Conservation (phyloP, 2,888 invertebrate species). For the Nemoura dubitans region DNA sequence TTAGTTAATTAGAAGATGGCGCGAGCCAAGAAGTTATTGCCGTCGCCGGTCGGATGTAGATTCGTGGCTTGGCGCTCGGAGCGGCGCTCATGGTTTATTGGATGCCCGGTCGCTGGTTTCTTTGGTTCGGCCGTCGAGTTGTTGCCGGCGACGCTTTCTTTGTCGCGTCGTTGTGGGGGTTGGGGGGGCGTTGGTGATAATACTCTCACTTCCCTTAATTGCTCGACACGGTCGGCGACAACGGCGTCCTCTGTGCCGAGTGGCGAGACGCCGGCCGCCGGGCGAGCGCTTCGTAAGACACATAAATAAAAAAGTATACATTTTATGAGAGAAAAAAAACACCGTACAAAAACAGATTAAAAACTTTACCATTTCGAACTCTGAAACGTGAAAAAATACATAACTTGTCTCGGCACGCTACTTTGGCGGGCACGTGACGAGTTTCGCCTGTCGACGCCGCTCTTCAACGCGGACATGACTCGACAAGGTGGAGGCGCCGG, state of each 20-base stretch:
- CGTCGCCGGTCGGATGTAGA: background rate
- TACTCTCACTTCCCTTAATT: slow-evolving; percentile 20
- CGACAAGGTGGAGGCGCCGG: background rate
- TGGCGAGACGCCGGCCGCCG: background rate
- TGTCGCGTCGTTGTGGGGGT: no score
- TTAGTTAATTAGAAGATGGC: slow-evolving; percentile 40
- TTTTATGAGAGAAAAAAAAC: no score
- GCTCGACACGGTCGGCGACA: background rate
- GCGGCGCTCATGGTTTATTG: slow-evolving; percentile 13
- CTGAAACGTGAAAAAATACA: background rate
- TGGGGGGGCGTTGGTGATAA: background rate
- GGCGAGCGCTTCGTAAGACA: background rate
- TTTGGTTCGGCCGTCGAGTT: background rate
- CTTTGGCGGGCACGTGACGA: background rate
- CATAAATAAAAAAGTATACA: slow-evolving; percentile 27
- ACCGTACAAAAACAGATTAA: slow-evolving; percentile 24
- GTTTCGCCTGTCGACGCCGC: background rate
- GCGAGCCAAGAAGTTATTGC: slow-evolving; percentile 40
- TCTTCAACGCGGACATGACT: background rate
- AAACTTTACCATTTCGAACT: slow-evolving; percentile 16
- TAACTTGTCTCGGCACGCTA: background rate
- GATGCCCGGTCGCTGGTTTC: background rate
- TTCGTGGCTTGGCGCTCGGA: background rate
- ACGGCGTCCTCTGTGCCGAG: background rate
- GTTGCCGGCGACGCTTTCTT: background rate